Evolutionary conservation across 2,888 invertebrate species (phyloP).

Genomic region (Bombylius major): DNA sequence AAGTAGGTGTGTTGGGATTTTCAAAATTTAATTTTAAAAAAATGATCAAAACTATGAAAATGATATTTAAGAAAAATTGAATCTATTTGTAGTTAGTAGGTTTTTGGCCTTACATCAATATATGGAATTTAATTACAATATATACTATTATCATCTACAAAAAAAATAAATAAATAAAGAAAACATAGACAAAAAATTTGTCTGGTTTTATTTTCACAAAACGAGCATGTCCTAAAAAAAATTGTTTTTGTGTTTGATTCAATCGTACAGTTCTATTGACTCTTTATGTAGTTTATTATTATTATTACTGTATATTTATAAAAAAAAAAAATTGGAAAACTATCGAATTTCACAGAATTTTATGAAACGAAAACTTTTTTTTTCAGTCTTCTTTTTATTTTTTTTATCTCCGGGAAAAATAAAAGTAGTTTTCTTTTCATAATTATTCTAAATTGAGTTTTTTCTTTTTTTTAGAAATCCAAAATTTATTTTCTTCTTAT

Average conservation of each 20-base stretch:
- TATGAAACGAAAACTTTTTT: slow-evolving; percentile 2
- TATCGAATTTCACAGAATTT: background rate
- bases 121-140: background rate
- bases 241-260: background rate
- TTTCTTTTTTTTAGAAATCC: too few species aligned
- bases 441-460: too few species aligned
- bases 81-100: background rate
- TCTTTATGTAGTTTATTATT: background rate
- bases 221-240: slow-evolving; percentile 30
- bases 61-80: background rate
- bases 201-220: slow-evolving; percentile 36
- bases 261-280: background rate
- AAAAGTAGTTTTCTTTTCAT: too few species aligned
- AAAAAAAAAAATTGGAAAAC: background rate
- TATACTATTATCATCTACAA: too few species aligned
- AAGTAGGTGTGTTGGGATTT: background rate
- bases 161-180: slow-evolving; percentile 2
- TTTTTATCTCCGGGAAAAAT: too few species aligned
- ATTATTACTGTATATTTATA: background rate
- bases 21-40: background rate
- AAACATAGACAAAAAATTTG: slow-evolving; percentile 18
- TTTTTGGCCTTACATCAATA: background rate
- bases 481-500: too few species aligned
- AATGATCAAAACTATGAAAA: background rate
- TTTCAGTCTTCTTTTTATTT: too few species aligned